Conservation (phyloP, 2,113 vertebrate species). For the Scophthalmus maximus region DNA sequence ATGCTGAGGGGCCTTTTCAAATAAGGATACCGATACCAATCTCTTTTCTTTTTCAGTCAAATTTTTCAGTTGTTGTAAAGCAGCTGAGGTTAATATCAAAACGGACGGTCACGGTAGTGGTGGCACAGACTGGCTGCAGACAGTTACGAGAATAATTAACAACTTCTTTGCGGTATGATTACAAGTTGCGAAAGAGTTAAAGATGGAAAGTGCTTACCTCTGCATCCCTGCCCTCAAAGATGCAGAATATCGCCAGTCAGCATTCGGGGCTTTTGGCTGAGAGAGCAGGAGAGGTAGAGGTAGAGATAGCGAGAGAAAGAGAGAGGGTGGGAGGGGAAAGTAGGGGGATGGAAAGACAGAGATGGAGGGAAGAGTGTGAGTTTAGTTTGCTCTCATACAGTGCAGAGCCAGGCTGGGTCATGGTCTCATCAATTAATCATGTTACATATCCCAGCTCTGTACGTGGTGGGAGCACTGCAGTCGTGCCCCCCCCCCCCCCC, state of each 20-base stretch:
- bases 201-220: slow-evolving; percentile 87
- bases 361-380: slow-evolving; percentile 43
- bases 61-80: too few relatives aligned
- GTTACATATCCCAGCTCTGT: slow-evolving; percentile 68
- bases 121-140: neutral
- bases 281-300: slow-evolving; percentile 60
- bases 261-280: slow-evolving; percentile 95
- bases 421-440: slow-evolving; percentile 83
- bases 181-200: slow-evolving; percentile 56
- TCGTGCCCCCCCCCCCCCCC: slow-evolving; percentile 37
- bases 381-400: slow-evolving; percentile 75
- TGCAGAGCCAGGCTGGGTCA: slow-evolving; percentile 68
- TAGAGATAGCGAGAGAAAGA: slow-evolving; percentile 27
- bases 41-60: too few relatives aligned
- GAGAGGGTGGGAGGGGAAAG: slow-evolving; percentile 9
- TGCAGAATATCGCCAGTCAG: slow-evolving; percentile 98
- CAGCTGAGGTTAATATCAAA: slow-evolving; percentile 1
- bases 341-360: slow-evolving; percentile 18
- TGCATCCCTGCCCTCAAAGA: slow-evolving; percentile 96
- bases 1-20: slow-evolving; percentile 44
- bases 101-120: neutral
- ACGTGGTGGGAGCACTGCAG: slow-evolving; percentile 72
- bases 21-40: too few relatives aligned
- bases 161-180: slow-evolving; percentile 22
- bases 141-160: neutral